Base-by-base conservation (phyloP, 23 tunicate genomes). In the Trididemnum clinides region DNA sequence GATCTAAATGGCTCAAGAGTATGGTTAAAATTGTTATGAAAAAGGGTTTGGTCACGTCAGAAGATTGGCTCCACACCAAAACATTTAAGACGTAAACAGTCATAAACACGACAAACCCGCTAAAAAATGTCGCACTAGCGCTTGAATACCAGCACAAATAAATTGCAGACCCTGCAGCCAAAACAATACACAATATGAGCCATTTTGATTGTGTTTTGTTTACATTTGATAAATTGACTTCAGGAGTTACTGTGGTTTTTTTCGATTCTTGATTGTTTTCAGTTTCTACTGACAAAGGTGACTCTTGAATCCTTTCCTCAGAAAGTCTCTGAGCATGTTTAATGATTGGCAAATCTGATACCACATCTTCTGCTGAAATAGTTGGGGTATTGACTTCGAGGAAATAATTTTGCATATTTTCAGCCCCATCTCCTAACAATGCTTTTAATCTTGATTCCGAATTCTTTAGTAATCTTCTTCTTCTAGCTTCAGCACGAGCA, bases 391-490 rank as follows among this genome's bases (percentile, higher is more conserved):
- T 44, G 54, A 10, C 15, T 15, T 7, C 54, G 54, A 15, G 54
- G 15, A 44, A 7, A 10, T 44, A 15, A 44, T 7, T 44, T 15
- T 7, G 54, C 54, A 7, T 44, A 44, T 44, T 44, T 44, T 10
- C 84, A 26, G 82, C 3, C 1, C 29, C 44, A 18, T 74, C 65
- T 12, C 87, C 92, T 20, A 88, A 39, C 18, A 88, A 28, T 44
- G 50, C 34, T 44, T 35, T 82, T 83, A 88, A 72, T 34, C 92
- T 34, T 22, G 58, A 31, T 19, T 82, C 87, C 6, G 85, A 65
- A 27, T 82, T 88, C 20, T 74, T 22, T 19, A 88, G 49, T n/a
- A 88, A 18, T 62, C 44, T 82, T 62, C 83, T 22, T 57, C 92
- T 57, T 51, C 92, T 35, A 28, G 33, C 33, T 71, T 82, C 92